These are phyloP conservation scores for Camelus bactrianus DNA, from an alignment of 2,113 vertebrate genomes.

Conservation along the genomic window DNA sequence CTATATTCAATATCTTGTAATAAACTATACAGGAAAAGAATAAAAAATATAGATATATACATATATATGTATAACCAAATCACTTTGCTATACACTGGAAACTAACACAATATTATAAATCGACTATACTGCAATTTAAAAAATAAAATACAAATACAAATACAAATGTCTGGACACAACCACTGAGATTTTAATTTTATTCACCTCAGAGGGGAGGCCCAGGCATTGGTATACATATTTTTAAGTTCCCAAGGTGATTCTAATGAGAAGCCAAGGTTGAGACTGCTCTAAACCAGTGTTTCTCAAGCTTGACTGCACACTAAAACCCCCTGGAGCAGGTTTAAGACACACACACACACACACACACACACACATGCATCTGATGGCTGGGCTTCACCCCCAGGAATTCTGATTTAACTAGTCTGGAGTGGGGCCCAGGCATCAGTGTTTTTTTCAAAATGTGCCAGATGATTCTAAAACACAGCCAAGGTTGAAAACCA, in stretches of 20 bases:
- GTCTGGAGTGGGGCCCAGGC: not conserved
- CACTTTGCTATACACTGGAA: not conserved
- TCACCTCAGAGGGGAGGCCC: not conserved
- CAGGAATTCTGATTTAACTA: constrained; percentile 34
- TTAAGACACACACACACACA: not conserved
- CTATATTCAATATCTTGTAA: too few relatives aligned
- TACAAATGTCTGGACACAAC: not conserved
- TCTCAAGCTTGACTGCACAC: not conserved
- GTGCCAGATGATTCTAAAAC: constrained; percentile 23
- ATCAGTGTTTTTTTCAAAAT: not conserved
- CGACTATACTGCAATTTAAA: not conserved
- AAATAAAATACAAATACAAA: not conserved
- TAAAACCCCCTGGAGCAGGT: not conserved
- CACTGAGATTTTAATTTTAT: constrained; percentile 4
- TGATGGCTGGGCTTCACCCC: not conserved
- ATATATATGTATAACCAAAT: not conserved
- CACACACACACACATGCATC: not conserved
- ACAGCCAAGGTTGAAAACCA: constrained; percentile 19
- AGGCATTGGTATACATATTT: not conserved
- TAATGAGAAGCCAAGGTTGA: constrained; percentile 41
- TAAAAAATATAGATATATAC: not conserved
- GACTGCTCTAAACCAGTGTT: not conserved
- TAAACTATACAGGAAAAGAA: too few relatives aligned
- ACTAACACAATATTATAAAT: not conserved
- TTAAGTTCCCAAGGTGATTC: constrained; percentile 21